Percentiles rank a stretch among this genome's conserved stretches.
phyloP scores from a whole-genome alignment of 2,888 invertebrate species.

The Diabrotica balteata region DNA sequence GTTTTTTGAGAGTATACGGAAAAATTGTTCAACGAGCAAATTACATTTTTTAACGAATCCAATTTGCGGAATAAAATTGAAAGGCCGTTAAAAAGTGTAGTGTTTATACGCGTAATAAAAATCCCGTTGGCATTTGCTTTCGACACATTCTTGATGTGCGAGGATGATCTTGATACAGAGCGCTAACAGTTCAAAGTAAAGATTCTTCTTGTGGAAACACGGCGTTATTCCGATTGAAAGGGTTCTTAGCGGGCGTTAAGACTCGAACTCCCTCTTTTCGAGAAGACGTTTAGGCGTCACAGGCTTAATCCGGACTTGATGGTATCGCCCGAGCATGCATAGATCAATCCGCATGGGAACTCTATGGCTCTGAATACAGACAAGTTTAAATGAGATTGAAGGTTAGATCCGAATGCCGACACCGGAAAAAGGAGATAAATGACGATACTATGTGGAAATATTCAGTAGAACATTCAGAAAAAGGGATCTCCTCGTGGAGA shows the following conservation, averaged over 20 bases:
- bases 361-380: conserved; percentile 44
- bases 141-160: conserved; percentile 16
- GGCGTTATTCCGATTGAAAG: conserved; percentile 48
- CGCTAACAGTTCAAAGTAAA: conserved; percentile 38
- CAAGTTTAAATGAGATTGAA: conserved; percentile 52
- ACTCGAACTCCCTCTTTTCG: conserved; percentile 29
- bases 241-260: conserved; percentile 38
- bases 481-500: conserved; percentile 20
- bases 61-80: background rate
- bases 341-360: conserved; percentile 48
- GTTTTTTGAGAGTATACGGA: no score
- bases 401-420: conserved; percentile 34
- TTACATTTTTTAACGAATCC: no score
- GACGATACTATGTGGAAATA: conserved; percentile 34
- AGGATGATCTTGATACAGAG: conserved; percentile 33
- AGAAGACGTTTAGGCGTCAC: conserved; percentile 43
- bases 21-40: no score
- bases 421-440: conserved; percentile 34
- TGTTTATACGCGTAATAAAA: background rate
- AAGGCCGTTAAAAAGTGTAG: background rate
- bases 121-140: conserved; percentile 6
- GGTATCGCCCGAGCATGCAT: conserved; percentile 48
- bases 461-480: conserved; percentile 30
- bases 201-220: conserved; percentile 40
- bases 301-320: conserved; percentile 50